A percentile compares a stretch with the other conserved stretches of the same genome.
These are phyloP conservation scores for Siniperca obscura DNA, from an alignment of 2,797 vertebrate species.

Conservation along the genomic window DNA sequence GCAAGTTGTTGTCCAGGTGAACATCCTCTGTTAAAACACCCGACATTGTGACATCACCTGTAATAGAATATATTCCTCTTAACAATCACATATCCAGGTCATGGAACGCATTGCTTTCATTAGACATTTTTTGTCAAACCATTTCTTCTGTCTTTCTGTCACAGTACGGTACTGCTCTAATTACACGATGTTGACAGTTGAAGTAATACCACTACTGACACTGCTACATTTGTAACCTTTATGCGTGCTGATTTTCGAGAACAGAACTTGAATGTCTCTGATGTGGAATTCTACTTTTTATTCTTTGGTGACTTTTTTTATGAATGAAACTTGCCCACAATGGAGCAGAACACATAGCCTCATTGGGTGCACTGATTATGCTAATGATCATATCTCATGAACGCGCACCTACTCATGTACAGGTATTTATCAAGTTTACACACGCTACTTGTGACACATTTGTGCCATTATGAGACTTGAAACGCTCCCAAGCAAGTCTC, in stretches of 20 bases:
- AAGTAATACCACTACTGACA: no score
- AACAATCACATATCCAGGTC: background rate
- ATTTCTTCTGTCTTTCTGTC: background rate
- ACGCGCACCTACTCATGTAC: background rate
- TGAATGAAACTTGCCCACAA: background rate
- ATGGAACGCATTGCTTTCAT: no score
- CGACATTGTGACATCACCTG: no score
- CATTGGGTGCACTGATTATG: background rate
- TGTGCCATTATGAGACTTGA: background rate
- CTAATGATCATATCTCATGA: background rate
- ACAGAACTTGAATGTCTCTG: background rate
- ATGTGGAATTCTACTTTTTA: background rate
- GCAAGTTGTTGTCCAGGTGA: background rate
- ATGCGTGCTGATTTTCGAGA: background rate
- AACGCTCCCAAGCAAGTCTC: background rate
- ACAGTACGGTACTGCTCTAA: background rate
- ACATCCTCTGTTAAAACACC: background rate
- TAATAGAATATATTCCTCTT: no score
- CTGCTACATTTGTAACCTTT: background rate
- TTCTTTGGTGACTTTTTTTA: background rate
- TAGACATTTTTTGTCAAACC: background rate
- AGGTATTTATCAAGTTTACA: background rate
- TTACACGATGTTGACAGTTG: background rate
- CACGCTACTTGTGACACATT: background rate
- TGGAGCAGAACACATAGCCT: background rate